Evolutionary conservation across 2,797 vertebrate species (phyloP), one percentile per base, ranked within the genome.

Genomic region (Falco berigora): DNA sequence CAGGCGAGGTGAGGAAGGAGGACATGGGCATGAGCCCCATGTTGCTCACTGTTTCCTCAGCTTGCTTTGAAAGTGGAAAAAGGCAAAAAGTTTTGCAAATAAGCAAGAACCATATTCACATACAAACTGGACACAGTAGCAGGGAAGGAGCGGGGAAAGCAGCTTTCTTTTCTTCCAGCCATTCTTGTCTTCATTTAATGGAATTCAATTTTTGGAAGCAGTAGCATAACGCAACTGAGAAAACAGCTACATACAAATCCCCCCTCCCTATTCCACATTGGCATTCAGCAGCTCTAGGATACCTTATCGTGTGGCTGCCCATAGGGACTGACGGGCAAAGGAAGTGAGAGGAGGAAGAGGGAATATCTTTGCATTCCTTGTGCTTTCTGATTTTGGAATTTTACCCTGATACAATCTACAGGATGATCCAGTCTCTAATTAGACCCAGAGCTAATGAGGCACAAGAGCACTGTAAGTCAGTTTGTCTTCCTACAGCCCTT

Each of bases 11-110:
- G 7, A 61, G 16, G 27, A 6, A 93, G 34, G 11, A 59, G 72
- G 42, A 81, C 52, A 36, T 0, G 9, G 56, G 6, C 14, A 59
- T 0, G 0, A 52, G 27, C 28, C 18, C 6, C 23, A 1, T 5
- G 13, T 61, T 62, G 30, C 15, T 56, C 1, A 30, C 38, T 59
- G 11, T 42, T 85, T 91, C 36, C 15, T 64, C 69, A 76, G n/a
- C 36, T 42, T 82, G 50, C 24, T 44, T 61, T 92, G 67, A 38
- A 36, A 75, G 16, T 10, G 8, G 12, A 47, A 86, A 56, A 90
- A 76, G 24, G 40, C 8, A 73, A 50, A 66, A 71, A 3, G 8
- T 56, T 88, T 76, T 79, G 36, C 36, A 76, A 82, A 92, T 32
- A 68, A 78, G 19, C 28, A 72, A 80, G 38, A 75, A 74, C 40